Evolutionary conservation across 1,140 invertebrate genomes (phyloP).

Genomic region (Penaeus chinensis): DNA sequence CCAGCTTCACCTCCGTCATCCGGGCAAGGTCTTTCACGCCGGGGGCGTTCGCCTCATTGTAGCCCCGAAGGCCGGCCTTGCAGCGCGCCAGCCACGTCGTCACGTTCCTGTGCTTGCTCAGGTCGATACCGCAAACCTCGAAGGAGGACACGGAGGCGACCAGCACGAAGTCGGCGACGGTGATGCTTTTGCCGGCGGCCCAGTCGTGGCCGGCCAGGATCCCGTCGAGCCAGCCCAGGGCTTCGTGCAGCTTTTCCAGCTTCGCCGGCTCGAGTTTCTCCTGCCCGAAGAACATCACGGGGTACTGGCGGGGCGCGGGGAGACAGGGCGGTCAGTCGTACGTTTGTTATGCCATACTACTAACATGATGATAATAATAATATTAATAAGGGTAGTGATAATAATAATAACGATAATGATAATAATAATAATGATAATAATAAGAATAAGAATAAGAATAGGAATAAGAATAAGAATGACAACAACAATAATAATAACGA

Average conservation of each 20-base stretch:
- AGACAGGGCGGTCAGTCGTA: neutral
- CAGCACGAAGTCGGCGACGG: constrained; percentile 74
- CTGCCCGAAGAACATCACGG: constrained; percentile 61
- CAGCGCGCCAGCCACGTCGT: constrained; percentile 75
- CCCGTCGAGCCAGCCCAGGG: constrained; percentile 67
- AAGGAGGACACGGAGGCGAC: constrained; percentile 64
- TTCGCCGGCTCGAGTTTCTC: constrained; percentile 57
- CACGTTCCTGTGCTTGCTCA: constrained; percentile 75
- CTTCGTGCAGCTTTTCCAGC: constrained; percentile 65
- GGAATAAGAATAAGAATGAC: no score
- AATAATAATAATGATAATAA: no score
- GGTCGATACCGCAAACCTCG: constrained; percentile 76
- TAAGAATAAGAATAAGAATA: no score
- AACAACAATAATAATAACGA: no score
- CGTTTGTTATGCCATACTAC: no score
- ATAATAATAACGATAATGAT: no score
- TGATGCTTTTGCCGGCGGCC: constrained; percentile 71
- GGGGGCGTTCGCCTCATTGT: constrained; percentile 76
- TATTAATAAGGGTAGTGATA: no score
- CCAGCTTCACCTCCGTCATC: constrained; percentile 3
- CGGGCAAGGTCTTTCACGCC: constrained; percentile 66
- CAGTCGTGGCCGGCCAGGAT: constrained; percentile 67
- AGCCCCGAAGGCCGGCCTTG: constrained; percentile 77
- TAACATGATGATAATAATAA: no score
- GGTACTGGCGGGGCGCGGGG: constrained; percentile 71